Conservation (phyloP, 1,140 invertebrate genomes). For the Caenorhabditis remanei region DNA sequence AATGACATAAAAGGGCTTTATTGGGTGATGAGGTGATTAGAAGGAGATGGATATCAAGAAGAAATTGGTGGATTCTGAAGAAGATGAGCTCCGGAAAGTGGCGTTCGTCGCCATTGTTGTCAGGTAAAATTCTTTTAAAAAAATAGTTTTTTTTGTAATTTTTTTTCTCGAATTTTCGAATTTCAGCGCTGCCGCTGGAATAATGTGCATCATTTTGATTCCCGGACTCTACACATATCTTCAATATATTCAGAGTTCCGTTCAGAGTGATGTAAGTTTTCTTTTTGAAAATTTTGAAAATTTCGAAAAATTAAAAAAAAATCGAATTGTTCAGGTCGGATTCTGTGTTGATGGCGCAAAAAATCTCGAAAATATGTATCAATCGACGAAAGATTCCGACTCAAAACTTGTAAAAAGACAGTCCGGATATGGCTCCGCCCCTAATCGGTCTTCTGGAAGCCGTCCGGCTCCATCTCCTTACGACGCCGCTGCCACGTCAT, state of each 20-base stretch:
- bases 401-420: neutral
- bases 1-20: neutral
- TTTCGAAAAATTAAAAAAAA: neutral
- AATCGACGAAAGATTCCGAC: neutral
- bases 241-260: slow-evolving; percentile 59
- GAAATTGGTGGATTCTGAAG: slow-evolving; percentile 16
- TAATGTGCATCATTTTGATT: slow-evolving; percentile 58
- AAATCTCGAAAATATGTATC: slow-evolving; percentile 20
- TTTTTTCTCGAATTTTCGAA: neutral
- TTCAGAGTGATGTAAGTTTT: slow-evolving; percentile 57
- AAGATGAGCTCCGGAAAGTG: slow-evolving; percentile 51
- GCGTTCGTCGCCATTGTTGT: slow-evolving; percentile 50
- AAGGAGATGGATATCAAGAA: neutral
- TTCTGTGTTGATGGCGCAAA: slow-evolving; percentile 15
- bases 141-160: neutral
- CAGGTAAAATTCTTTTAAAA: slow-evolving; percentile 40
- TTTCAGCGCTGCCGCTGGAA: slow-evolving; percentile 56
- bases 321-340: slow-evolving; percentile 28
- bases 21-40: neutral
- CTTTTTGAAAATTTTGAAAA: neutral
- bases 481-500: neutral
- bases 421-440: neutral
- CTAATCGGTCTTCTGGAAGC: neutral
- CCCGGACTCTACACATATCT: slow-evolving; percentile 61
- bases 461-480: slow-evolving; percentile 7